Conservation (phyloP, 2,797 vertebrate genomes). For the Cynopterus sphinx region DNA sequence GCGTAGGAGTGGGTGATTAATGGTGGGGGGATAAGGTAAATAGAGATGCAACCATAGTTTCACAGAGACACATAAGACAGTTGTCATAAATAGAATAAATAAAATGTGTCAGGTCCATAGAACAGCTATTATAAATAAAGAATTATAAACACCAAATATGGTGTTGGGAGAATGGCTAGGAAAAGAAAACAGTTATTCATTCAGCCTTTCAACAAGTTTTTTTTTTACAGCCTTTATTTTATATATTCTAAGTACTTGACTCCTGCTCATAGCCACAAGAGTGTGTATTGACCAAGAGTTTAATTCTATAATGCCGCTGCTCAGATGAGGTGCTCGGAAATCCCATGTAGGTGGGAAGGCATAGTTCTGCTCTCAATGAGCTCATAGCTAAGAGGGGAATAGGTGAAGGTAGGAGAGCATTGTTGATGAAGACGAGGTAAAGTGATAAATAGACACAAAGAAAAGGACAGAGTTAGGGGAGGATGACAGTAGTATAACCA, state of each 20-base stretch:
- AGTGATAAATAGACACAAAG: not conserved
- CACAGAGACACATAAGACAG: not conserved
- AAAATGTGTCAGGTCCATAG: not conserved
- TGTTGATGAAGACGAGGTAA: not conserved
- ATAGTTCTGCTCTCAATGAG: not conserved
- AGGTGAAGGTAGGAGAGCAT: not conserved
- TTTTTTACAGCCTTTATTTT: not conserved
- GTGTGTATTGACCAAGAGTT: not conserved
- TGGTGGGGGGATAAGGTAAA: not conserved
- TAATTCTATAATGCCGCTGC: not conserved
- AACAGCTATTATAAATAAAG: not conserved
- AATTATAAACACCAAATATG: not conserved
- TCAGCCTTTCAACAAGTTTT: not conserved
- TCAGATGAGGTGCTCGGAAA: not conserved
- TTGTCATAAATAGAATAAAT: not conserved
- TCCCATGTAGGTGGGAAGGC: not conserved
- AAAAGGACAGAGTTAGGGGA: not conserved
- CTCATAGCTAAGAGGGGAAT: not conserved
- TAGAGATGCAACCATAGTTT: not conserved
- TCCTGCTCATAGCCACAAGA: not conserved
- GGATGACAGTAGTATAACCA: not conserved
- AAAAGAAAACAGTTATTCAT: not conserved
- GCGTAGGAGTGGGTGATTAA: fast-evolving
- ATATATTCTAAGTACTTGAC: not conserved
- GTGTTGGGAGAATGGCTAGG: not conserved